Percentiles rank a stretch among this genome's conserved stretches.
phyloP scores from a whole-genome alignment of 2,888 invertebrate species.

The Drosophila lacicola region DNA sequence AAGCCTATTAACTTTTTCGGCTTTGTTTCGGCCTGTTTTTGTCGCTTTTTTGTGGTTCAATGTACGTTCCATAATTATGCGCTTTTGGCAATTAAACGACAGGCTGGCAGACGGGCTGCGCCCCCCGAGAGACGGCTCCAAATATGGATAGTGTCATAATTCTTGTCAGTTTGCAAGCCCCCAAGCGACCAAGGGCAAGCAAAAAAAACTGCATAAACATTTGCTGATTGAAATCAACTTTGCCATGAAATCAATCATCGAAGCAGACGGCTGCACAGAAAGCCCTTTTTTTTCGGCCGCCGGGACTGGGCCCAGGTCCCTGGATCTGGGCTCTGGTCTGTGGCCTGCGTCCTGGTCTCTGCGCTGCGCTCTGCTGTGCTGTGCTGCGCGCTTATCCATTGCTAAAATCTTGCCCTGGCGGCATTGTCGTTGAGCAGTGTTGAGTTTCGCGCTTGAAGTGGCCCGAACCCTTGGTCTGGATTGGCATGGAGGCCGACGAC shows the following conservation, averaged over 20 bases:
- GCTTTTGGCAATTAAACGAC: slow-evolving; percentile 77
- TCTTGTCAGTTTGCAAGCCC: slow-evolving; percentile 77
- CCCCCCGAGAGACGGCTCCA: slow-evolving; percentile 51
- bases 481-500: neutral
- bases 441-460: slow-evolving; percentile 74
- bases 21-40: neutral
- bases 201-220: slow-evolving; percentile 75
- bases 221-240: slow-evolving; percentile 83
- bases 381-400: slow-evolving; percentile 60
- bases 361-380: slow-evolving; percentile 10
- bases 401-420: slow-evolving; percentile 65
- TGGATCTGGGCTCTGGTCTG: slow-evolving; percentile 16
- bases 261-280: slow-evolving; percentile 46
- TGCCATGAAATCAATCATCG: slow-evolving; percentile 83
- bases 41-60: slow-evolving; percentile 50
- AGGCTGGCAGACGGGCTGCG: slow-evolving; percentile 26
- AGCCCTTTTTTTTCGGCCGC: slow-evolving; percentile 57
- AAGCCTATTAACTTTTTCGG: slow-evolving; percentile 65
- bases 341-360: slow-evolving; percentile 4
- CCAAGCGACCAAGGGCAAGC: slow-evolving; percentile 58
- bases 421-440: slow-evolving; percentile 57
- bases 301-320: slow-evolving; percentile 15
- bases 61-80: slow-evolving; percentile 71
- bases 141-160: slow-evolving; percentile 78
- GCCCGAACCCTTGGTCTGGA: slow-evolving; percentile 44